Evolutionary conservation across 2,888 invertebrate species (phyloP), one percentile per base, ranked within the genome.

Genomic region (Metallyticus violacea): DNA sequence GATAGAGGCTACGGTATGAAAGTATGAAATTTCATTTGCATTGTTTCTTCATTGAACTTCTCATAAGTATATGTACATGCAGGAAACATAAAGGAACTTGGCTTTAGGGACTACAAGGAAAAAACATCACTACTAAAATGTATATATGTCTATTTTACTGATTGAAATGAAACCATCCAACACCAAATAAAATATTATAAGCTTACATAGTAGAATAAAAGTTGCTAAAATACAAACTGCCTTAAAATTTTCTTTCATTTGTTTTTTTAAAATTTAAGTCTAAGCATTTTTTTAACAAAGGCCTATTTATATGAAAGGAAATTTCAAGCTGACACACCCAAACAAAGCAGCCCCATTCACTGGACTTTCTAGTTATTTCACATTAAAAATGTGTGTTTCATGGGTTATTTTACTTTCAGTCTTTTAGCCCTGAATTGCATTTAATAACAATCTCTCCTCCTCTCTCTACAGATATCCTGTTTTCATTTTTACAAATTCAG

Each of bases 181-280:
- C 86, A 86, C 86, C 86, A 86, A 86, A 80, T 80, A 28, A 86
- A 85, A 85, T 28, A 22, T 62, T 15, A 62, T 62, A 22, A 62
- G 22, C 22, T 62, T 22, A 62, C 40, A 27, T 22, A 79, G 26
- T 15, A 26, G 40, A 30, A 62, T 62, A 62, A 62, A 62, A 15
- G 40, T 62, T 62, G 15, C 40, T 4, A 62, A 22, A 15, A 62
- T 62, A 62, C 22, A 62, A 62, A 62, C 40, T 62, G 40, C 40
- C n/a, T n/a, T 62, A 22, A 40, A 40, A 15, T 40, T 62, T 15
- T 62, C 7, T 62, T 62, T 62, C 15, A 0, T 62, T 15, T 62
- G 9, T 4, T 15, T n/a, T n/a, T n/a, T n/a, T n/a, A n/a, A n/a
- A n/a, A 7, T 9, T 40, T 62, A 62, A 15, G 15, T 62, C 40